Evolutionary conservation across 2,888 invertebrate species (phyloP).

Genomic region (Trimorus sp.): DNA sequence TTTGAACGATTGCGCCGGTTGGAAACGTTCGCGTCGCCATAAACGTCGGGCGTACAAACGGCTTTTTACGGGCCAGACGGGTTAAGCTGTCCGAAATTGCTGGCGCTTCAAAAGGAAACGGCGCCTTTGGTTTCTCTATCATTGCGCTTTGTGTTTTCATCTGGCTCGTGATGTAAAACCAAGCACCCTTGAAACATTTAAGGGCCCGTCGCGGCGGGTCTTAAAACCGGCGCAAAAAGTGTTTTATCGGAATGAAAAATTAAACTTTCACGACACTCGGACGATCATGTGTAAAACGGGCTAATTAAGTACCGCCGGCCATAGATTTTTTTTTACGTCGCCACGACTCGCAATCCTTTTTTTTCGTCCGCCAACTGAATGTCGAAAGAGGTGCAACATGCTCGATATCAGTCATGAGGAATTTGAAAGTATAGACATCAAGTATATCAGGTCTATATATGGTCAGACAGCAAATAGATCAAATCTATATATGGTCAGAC

Average conservation of each 20-base stretch:
- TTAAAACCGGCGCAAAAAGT: slow-evolving; percentile 22
- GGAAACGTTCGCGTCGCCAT: too few species aligned
- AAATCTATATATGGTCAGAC: too few species aligned
- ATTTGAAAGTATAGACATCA: too few species aligned
- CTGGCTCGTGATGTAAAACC: slow-evolving; percentile 29
- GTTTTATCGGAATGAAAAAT: slow-evolving; percentile 38
- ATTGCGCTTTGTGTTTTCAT: slow-evolving; percentile 38
- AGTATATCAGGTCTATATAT: too few species aligned
- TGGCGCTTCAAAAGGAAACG: slow-evolving; percentile 18
- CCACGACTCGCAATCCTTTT: too few species aligned
- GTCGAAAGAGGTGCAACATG: too few species aligned
- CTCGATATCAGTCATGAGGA: too few species aligned
- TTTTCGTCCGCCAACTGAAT: too few species aligned
- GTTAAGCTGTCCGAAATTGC: slow-evolving; percentile 31
- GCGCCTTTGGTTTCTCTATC: slow-evolving; percentile 40
- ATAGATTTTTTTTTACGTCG: too few species aligned
- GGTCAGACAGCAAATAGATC: too few species aligned
- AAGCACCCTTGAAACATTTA: slow-evolving; percentile 37
- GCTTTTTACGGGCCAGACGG: slow-evolving; percentile 41
- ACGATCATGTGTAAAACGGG: slow-evolving; percentile 23
- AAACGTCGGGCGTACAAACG: slow-evolving; percentile 65
- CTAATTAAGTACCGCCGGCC: slow-evolving; percentile 3
- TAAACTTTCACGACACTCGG: slow-evolving; percentile 25
- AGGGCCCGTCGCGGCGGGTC: not conserved
- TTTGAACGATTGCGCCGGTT: too few species aligned